Percentiles rank a stretch among this genome's conserved stretches.
Evolutionary conservation across 2,113 vertebrate species (phyloP).

Genomic region (Cheirogaleus medius): DNA sequence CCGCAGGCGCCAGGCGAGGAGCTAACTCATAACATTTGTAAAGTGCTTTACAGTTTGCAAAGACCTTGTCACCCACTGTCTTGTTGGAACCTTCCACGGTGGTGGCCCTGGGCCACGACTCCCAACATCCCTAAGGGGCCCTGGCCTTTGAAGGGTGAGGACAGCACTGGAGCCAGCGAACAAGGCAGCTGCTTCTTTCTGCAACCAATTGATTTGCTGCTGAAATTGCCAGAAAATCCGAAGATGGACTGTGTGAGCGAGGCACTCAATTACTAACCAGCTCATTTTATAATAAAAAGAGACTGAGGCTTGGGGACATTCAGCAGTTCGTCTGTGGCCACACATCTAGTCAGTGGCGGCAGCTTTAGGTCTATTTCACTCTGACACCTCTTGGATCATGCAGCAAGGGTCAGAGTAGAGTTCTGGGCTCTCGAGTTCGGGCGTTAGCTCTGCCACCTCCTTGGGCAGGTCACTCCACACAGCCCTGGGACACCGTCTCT

Average conservation of each 20-base stretch:
- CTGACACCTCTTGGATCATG: not conserved
- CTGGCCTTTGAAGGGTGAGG: not conserved
- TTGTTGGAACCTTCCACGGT: not conserved
- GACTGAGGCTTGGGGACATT: not conserved
- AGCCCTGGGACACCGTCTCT: rapidly evolving
- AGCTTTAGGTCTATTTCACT: not conserved
- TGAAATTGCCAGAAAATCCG: not conserved
- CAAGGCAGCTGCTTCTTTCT: not conserved
- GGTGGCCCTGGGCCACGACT: not conserved
- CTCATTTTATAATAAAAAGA: not conserved
- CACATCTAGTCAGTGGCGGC: not conserved
- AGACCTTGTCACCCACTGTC: not conserved
- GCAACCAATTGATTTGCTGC: not conserved
- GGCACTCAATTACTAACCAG: not conserved
- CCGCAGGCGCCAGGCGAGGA: not conserved
- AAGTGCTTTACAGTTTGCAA: not conserved
- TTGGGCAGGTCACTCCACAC: not conserved
- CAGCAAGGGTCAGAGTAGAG: not conserved
- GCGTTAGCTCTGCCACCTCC: not conserved
- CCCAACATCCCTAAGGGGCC: not conserved
- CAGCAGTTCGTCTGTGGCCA: not conserved
- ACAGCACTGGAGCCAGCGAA: not conserved
- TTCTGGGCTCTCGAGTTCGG: not conserved
- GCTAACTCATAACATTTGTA: not conserved
- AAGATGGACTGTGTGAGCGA: not conserved